phyloP scores from a whole-genome alignment of 2,113 vertebrate species.

The Zeus faber region DNA sequence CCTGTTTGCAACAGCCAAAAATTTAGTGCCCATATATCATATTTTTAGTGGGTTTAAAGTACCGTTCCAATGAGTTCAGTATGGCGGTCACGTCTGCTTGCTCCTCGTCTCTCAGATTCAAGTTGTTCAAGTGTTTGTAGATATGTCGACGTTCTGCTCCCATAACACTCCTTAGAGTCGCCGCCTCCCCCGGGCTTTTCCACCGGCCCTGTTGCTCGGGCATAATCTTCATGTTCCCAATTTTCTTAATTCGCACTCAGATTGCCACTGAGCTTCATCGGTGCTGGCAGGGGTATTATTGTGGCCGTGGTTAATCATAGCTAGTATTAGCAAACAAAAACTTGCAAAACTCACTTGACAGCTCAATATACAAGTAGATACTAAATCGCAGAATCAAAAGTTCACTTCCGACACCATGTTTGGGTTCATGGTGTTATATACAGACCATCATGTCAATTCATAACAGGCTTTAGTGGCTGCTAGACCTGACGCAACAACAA shows the following conservation, averaged over 20 bases:
- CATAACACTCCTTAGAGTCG: neutral
- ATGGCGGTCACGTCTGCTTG: neutral
- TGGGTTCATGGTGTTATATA: no score
- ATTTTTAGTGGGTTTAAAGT: constrained; percentile 10
- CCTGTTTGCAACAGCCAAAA: constrained; percentile 30
- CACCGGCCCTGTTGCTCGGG: neutral
- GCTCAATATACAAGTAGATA: no score
- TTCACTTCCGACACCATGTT: no score
- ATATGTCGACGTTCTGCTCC: constrained; percentile 16
- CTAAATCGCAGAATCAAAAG: no score
- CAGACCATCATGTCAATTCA: no score
- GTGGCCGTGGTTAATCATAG: no score
- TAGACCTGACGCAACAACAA: no score
- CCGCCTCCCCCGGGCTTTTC: neutral
- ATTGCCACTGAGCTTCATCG: neutral
- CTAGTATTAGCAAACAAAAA: no score
- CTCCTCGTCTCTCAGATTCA: constrained; percentile 3
- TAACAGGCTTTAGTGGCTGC: no score
- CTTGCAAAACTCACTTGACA: no score
- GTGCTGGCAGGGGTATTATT: neutral
- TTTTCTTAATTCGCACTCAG: neutral
- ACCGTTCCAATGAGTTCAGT: neutral
- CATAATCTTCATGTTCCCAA: neutral
- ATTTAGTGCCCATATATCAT: constrained; percentile 25
- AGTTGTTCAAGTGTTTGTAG: constrained; percentile 23